Evolutionary conservation across 1,140 invertebrate species (phyloP), one percentile per base, ranked within the genome.

Genomic region (Centruroides sculpturatus): DNA sequence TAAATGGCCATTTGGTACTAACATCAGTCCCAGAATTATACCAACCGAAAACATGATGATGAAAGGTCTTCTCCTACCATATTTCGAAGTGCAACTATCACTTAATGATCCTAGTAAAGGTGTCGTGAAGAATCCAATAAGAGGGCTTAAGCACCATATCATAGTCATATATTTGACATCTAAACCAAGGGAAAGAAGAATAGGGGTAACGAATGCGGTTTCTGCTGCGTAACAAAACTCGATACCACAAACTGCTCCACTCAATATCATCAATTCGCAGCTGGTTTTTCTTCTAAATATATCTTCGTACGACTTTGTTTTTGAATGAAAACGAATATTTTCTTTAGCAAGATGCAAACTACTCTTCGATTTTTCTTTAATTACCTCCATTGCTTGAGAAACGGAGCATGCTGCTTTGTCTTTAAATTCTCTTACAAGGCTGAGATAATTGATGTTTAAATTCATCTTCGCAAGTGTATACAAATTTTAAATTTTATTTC

Each of bases 161-260:
- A 97, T 75, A 0, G 92, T 95, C 89, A 97, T 96, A 67, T 89
- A 85, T 63, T 87, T 64, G 78, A 76, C 92, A 83, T 87, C 84
- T 1, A 96, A 85, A 10, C 93, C 92, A 59, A 96, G 90, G 76
- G 93, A 89, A 1, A 97, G 79, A 9, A 97, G 74, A 0, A 91
- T 94, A 1, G 94, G 93, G 3, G 90, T 96, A 1, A 97, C 92
- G 75, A 97, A 97, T 0, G 93, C 92, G 0, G 94, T 94, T 76
- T 97, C 93, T 0, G 92, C 93, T 0, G 94, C 90, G 69, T 98
- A 98, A 0, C 92, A 94, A 74, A 97, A 93, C 73, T 97, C 94
- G 53, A 97, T 96, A 0, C 94, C 93, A 85, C 93, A 95, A 0
- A 98, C 92, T 0, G 91, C 91, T 1, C 91, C 86, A 10, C 91